Evolutionary conservation across 2,797 vertebrate genomes (phyloP).

Genomic region (Crypturellus tataupa): DNA sequence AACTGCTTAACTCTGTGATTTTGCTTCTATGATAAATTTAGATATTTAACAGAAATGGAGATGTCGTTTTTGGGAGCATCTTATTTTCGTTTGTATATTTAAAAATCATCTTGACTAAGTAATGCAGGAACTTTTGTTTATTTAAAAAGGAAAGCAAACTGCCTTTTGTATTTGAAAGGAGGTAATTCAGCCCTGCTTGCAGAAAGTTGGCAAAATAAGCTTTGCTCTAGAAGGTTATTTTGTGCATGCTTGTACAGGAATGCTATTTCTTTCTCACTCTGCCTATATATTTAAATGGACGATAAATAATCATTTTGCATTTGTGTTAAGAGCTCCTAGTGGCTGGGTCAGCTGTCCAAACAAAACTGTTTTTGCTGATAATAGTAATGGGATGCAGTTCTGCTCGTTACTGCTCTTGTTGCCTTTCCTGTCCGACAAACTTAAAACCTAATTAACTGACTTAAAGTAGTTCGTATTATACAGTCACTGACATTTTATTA

Average conservation of each 20-base stretch:
- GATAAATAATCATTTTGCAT: background rate
- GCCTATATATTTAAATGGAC: background rate
- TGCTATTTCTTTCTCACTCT: background rate
- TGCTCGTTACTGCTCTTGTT: background rate
- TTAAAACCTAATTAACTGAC: background rate
- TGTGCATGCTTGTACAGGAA: background rate
- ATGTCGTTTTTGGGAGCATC: background rate
- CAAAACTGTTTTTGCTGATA: background rate
- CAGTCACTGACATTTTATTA: background rate
- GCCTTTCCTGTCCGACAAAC: constrained; percentile 41
- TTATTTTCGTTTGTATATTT: background rate
- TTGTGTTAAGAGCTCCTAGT: background rate
- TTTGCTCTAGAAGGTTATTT: background rate
- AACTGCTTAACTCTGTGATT: background rate
- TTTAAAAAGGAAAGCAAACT: background rate
- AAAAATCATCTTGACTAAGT: background rate
- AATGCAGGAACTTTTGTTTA: background rate
- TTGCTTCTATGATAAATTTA: background rate
- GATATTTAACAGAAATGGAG: background rate
- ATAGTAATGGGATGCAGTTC: background rate
- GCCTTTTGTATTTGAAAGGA: background rate
- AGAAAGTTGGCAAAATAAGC: background rate
- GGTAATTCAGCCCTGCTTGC: background rate
- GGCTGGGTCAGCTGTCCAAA: constrained; percentile 4
- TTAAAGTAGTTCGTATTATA: background rate